Evolutionary conservation across 2,797 vertebrate species (phyloP).

Genomic region (Gallinago stenura): DNA sequence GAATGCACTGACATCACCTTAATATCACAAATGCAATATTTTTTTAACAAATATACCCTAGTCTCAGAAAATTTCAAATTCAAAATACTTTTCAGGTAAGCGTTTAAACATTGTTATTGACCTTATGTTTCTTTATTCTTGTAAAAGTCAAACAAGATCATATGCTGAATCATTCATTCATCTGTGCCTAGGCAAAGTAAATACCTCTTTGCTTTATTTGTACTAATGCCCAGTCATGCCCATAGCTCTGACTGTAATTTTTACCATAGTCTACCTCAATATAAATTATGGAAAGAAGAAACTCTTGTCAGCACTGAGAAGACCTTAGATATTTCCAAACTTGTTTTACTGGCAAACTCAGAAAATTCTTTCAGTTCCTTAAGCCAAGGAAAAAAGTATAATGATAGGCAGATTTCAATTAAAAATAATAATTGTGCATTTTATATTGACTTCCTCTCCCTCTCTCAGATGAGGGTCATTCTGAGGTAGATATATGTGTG

Average conservation of each 20-base stretch:
- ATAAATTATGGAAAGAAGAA: not conserved
- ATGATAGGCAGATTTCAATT: not conserved
- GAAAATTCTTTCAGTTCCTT: not conserved
- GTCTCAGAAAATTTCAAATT: not conserved
- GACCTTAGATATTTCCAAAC: not conserved
- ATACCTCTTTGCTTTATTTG: not conserved
- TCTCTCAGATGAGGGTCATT: not conserved
- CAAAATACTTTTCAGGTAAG: not conserved
- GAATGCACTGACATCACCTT: not conserved
- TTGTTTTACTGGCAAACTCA: not conserved
- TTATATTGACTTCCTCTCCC: not conserved
- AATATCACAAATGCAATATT: not conserved
- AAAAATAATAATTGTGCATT: not conserved
- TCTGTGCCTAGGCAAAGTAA: not conserved
- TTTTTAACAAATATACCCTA: not conserved
- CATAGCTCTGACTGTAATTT: not conserved
- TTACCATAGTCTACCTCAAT: not conserved
- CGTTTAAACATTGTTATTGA: not conserved
- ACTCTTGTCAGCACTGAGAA: accelerated
- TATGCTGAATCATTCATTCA: not conserved
- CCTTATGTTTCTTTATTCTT: not conserved
- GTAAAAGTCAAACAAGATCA: not conserved
- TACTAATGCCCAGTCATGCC: not conserved
- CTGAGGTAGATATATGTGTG: not conserved
- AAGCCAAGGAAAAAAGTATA: not conserved